Evolutionary conservation across 2,888 invertebrate genomes (phyloP), one percentile per base, ranked within the genome.

Genomic region (Eristalis arbustorum): DNA sequence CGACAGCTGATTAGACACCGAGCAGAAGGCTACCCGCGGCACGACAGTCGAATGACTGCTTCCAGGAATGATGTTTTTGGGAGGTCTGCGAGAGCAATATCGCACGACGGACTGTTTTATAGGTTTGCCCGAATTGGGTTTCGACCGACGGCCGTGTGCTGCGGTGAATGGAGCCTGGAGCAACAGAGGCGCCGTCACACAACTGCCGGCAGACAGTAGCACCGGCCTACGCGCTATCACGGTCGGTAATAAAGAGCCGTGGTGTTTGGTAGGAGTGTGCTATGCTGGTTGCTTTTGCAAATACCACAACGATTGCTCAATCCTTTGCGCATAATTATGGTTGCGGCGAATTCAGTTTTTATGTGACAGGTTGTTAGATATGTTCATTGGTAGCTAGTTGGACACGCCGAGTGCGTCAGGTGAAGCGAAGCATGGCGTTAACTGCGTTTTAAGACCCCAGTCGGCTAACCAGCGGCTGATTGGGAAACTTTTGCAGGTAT

Each of bases 281-380:
- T 49, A 18, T 57, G 56, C 56, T 31, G 63, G 25, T 62, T 14
- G 66, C 40, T 64, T 64, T 28, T 73, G 49, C 62, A 63, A 80
- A 67, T 75, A 40, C 71, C 67, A 67, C 42, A 67, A 49, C 40
- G 64, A 68, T 78, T 67, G 73, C 61, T 83, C 68, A 57, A 59
- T 64, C 64, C 59, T 8, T 57, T 34, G 34, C 73, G 73, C 73
- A 73, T 62, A 62, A 72, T 72, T 77, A 66, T 56, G 34, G 22
- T 56, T 67, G 23, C 14, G n/a, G 28, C 42, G 71, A 71, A 66
- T 64, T 57, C 59, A 28, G 64, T 71, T 76, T 76, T 66, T 76
- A 75, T 81, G 69, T 72, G 67, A 73, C 62, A 63, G 31, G 57
- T 68, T 72, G 61, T 72, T 62, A 72, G 49, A 72, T 67, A 63